Evolutionary conservation across 2,888 invertebrate genomes (phyloP).

Genomic region (Chelonus formosanus): DNA sequence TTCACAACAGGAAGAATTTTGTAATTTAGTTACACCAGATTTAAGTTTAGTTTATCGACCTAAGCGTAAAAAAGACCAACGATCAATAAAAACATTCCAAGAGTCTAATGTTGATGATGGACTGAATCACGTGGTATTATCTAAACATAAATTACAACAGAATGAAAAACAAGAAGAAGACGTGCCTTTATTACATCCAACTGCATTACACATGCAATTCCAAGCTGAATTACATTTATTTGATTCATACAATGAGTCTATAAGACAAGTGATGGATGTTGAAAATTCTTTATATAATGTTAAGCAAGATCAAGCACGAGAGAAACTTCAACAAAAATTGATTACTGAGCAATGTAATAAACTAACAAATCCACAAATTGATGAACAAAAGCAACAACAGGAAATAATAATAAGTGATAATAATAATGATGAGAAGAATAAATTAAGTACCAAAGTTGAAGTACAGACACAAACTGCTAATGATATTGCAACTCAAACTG

Average conservation of each 20-base stretch:
- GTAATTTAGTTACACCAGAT: slow-evolving; percentile 57
- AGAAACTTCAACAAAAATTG: slow-evolving; percentile 47
- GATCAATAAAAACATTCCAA: slow-evolving; percentile 32
- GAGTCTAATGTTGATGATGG: slow-evolving; percentile 8
- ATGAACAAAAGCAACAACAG: background rate
- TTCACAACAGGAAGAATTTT: slow-evolving; percentile 56
- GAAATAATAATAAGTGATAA: background rate
- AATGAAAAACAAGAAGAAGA: slow-evolving; percentile 22
- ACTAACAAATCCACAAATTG: background rate
- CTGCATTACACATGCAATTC: slow-evolving; percentile 70
- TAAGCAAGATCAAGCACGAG: slow-evolving; percentile 48
- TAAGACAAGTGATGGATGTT: slow-evolving; percentile 69
- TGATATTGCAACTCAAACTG: slow-evolving; percentile 63
- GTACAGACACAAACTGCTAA: slow-evolving; percentile 63
- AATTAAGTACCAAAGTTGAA: slow-evolving; percentile 54
- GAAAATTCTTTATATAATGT: slow-evolving; percentile 64
- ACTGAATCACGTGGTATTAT: background rate
- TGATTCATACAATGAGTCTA: slow-evolving; percentile 71
- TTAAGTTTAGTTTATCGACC: slow-evolving; percentile 54
- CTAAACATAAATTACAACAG: slow-evolving; percentile 25
- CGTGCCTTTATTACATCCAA: slow-evolving; percentile 58
- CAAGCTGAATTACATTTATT: slow-evolving; percentile 71
- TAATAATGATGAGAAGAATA: slow-evolving; percentile 38
- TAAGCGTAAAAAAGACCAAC: slow-evolving; percentile 50
- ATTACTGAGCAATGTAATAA: slow-evolving; percentile 36